Evolutionary conservation across 92 coral and sea anemone species (phyloP), one percentile per base, ranked within the genome.

Genomic region (Zoanthus sansibaricus): DNA sequence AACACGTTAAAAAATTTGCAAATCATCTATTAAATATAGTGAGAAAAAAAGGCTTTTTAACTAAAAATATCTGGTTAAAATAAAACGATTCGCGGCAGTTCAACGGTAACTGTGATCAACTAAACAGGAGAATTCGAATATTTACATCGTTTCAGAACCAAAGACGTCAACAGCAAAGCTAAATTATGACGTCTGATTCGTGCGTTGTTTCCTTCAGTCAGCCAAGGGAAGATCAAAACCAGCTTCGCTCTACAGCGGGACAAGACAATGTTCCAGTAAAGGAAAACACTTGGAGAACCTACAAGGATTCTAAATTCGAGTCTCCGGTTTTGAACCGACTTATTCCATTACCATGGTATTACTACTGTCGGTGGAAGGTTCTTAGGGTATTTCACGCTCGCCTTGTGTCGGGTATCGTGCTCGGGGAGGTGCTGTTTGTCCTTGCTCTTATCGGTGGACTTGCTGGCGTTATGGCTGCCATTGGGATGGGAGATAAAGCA

Each of bases 271-370:
- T 75, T 48, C 47, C 49, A 5, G 9, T 74, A 64, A 70, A 25
- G 18, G 56, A 56, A 32, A 77, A 89, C 52, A 76, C 82, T 9
- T 93, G 95, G 93, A 84, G 56, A 49, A 55, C 87, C 3, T 93
- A 93, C 82, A 93, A 93, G 76, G 90, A 90, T 72, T 83, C 93
- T 48, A 93, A 90, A 86, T 93, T 87, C 71, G 95, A 93, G 30
- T 90, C 95, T 1, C 95, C 95, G 2, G 91, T 93, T 33, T 71
- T 92, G 31, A 93, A 93, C 77, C 91, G 93, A 72, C 83, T 90
- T 72, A 83, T 89, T 1, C 90, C 92, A 3, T 88, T 82, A 20
- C 91, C 88, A 10, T 18, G 83, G 21, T 86, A 25, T 33, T 93
- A 93, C 78, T 71, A 78, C 16, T 82, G 87, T 66, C 86, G 93